phyloP scores from a whole-genome alignment of 1,140 invertebrate genomes.

The Pachypeltis micranthus region DNA sequence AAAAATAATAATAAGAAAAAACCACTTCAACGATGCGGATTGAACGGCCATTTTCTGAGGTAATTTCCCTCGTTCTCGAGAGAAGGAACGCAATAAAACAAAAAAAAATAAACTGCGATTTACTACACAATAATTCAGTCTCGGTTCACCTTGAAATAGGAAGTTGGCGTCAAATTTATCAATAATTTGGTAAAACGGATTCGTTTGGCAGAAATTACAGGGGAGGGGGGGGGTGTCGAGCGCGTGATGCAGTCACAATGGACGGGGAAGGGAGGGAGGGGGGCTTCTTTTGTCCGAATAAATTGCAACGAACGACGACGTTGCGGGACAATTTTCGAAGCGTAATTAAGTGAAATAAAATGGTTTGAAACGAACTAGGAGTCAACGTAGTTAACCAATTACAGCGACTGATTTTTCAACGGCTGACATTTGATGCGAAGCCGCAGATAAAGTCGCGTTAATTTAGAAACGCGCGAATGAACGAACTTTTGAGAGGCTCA shows the following conservation, averaged over 20 bases:
- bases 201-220: background rate
- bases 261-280: background rate
- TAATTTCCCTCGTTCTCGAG: background rate
- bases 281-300: too few species aligned
- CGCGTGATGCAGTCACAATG: background rate
- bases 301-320: too few species aligned
- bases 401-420: too few species aligned
- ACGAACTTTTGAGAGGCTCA: too few species aligned
- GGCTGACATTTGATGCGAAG: too few species aligned
- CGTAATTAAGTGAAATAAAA: too few species aligned
- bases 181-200: background rate
- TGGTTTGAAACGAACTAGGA: too few species aligned
- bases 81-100: constrained; percentile 2
- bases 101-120: constrained; percentile 2
- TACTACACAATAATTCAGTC: constrained; percentile 1
- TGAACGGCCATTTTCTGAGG: background rate
- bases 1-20: constrained; percentile 8
- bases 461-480: too few species aligned
- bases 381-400: too few species aligned
- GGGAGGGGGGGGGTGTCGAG: background rate
- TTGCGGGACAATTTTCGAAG: too few species aligned
- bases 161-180: background rate
- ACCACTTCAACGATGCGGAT: background rate
- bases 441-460: too few species aligned
- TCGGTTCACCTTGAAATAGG: background rate